A percentile compares a stretch with the other conserved stretches of the same genome.
Conservation (phyloP, 2,888 invertebrate genomes). For the Scelioninae gen. 1 region DNA sequence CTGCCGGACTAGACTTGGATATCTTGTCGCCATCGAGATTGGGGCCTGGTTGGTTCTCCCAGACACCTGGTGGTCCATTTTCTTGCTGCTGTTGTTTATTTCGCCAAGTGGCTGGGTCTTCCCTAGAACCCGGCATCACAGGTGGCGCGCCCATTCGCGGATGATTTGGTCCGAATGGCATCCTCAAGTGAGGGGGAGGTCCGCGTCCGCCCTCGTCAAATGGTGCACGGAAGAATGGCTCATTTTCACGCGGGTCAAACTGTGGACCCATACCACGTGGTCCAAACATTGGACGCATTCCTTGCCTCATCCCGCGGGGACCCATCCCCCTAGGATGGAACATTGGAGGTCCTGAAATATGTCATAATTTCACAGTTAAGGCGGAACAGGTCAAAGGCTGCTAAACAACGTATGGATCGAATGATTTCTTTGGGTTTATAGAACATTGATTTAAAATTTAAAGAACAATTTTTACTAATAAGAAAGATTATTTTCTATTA, state of each 20-base stretch:
- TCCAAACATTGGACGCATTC: constrained; percentile 81
- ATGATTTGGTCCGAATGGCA: constrained; percentile 74
- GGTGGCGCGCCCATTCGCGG: constrained; percentile 73
- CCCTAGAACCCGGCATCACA: constrained; percentile 45
- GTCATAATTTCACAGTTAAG: too few species aligned
- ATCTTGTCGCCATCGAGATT: constrained; percentile 73
- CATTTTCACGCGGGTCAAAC: constrained; percentile 79
- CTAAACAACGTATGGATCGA: too few species aligned
- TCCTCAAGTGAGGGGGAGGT: constrained; percentile 74
- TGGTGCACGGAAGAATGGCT: constrained; percentile 79
- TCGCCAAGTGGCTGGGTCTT: constrained; percentile 76
- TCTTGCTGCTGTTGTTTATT: constrained; percentile 72
- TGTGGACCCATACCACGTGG: constrained; percentile 77
- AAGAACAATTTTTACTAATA: too few species aligned
- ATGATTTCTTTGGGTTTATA: too few species aligned
- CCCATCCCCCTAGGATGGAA: constrained; percentile 83
- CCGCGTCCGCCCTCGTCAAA: constrained; percentile 79
- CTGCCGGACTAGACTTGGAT: constrained; percentile 43
- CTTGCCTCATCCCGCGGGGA: constrained; percentile 81
- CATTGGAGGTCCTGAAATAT: constrained; percentile 80
- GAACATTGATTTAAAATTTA: too few species aligned
- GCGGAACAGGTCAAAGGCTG: too few species aligned
- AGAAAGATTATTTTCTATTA: too few species aligned
- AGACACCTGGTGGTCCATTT: constrained; percentile 73
- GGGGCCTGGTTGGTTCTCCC: constrained; percentile 68